Evolutionary conservation across 2,113 vertebrate genomes (phyloP).

Genomic region (Hippopotamus amphibius): DNA sequence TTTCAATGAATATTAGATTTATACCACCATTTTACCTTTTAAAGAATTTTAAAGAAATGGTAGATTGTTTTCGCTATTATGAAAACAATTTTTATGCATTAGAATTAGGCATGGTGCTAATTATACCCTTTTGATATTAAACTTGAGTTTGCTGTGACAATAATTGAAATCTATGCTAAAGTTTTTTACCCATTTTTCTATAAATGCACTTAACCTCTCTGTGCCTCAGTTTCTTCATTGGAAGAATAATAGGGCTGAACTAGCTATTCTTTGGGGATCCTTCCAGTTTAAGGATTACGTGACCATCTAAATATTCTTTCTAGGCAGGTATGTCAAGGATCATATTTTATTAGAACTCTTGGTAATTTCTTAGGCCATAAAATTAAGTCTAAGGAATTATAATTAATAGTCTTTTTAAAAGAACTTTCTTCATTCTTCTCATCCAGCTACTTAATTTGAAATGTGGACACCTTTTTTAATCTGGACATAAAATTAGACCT

Average conservation of each 20-base stretch:
- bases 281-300: slow-evolving; percentile 38
- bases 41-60: not conserved
- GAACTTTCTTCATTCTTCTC: slow-evolving; percentile 42
- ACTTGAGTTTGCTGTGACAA: not conserved
- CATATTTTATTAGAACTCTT: slow-evolving; percentile 71
- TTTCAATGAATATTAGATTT: slow-evolving; percentile 37
- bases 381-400: slow-evolving; percentile 68
- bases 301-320: slow-evolving; percentile 46
- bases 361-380: slow-evolving; percentile 64
- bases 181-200: not conserved
- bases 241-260: not conserved
- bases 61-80: slow-evolving; percentile 4
- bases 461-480: slow-evolving; percentile 61
- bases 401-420: slow-evolving; percentile 62
- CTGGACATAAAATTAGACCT: slow-evolving; percentile 64
- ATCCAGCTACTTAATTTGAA: slow-evolving; percentile 57
- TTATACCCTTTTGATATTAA: not conserved
- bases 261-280: not conserved
- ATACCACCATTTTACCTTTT: not conserved
- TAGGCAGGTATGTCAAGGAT: slow-evolving; percentile 6
- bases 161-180: not conserved
- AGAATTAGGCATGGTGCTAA: not conserved
- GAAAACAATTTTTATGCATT: not conserved
- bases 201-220: not conserved
- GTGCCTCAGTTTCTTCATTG: slow-evolving; percentile 52